Evolutionary conservation across 2,797 vertebrate species (phyloP), one percentile per base, ranked within the genome.

Genomic region (Eupleurogrammus muticus): DNA sequence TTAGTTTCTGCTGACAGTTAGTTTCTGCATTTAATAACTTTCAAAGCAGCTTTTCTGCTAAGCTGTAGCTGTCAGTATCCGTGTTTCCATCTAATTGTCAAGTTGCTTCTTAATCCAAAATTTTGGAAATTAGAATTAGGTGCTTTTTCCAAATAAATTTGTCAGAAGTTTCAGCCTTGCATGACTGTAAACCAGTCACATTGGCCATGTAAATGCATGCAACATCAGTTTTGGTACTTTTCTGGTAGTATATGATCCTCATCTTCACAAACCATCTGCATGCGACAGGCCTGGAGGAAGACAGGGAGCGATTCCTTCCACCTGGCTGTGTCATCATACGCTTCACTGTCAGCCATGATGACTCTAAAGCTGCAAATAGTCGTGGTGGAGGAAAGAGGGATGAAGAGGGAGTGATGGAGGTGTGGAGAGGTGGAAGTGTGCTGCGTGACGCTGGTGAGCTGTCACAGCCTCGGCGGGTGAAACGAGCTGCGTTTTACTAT

Each of bases 311-410:
- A 64, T 84, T 56, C 54, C 68, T 83, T 83, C 75, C 79, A 86
- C 65, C 66, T 60, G 71, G 77, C 11, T 68, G 64, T 85, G 78
- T 78, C 66, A 81, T 73, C 72, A 70, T 23, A 61, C 40, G 62
- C 81, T 72, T 83, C 70, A 42, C 71, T 77, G 70, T 87, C 75
- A 78, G 70, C 66, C 81, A 59, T 60, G 70, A 73, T 74, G 73
- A 80, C 69, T 82, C 44, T 46, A 28, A 70, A 80, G 71, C 52
- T 9, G 13, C 60, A 80, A 74, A 82, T 47, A 73, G 66, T 48
- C 19, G 13, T 35, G 52, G 23, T n/a, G 32, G 54, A 51, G 57
- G 48, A 49, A 44, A 16, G 47, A 69, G 36, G 53, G 66, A 3
- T 23, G 69, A 47, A 65, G 13, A 44, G 73, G 40, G 40, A 66